These are phyloP conservation scores for Anastrepha ludens DNA, from an alignment of 1,140 invertebrate genomes.

Conservation along the genomic window DNA sequence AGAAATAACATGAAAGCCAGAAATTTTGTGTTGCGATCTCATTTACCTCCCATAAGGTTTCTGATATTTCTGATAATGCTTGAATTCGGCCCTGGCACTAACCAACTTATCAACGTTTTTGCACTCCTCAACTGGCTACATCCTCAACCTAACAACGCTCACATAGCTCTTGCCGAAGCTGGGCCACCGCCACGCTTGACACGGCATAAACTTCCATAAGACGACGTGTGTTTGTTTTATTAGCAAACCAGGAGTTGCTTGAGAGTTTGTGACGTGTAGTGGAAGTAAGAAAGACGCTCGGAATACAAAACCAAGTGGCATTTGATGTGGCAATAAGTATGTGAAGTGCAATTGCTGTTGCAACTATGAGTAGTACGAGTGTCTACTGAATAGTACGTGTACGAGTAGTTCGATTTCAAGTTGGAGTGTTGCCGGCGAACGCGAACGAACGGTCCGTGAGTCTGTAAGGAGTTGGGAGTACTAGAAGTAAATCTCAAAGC, in stretches of 20 bases:
- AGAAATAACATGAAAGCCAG: too few relatives aligned
- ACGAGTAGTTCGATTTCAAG: constrained; percentile 47
- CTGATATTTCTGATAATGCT: background rate
- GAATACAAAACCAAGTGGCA: constrained; percentile 23
- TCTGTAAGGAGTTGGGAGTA: background rate
- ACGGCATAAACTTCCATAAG: background rate
- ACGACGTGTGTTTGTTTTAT: background rate
- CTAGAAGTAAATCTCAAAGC: background rate
- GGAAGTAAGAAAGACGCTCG: constrained; percentile 7
- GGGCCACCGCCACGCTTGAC: background rate
- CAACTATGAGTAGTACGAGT: constrained; percentile 27
- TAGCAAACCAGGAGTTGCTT: background rate
- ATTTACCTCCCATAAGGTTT: background rate
- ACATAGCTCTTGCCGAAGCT: background rate
- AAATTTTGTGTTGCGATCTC: too few relatives aligned
- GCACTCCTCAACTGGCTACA: background rate
- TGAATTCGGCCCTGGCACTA: background rate
- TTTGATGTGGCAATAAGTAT: constrained; percentile 44
- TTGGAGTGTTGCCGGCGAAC: constrained; percentile 24
- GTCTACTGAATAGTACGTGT: constrained; percentile 33
- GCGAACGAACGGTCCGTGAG: background rate
- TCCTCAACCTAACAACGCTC: background rate
- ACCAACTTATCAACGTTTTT: background rate
- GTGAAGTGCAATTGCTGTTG: constrained; percentile 30
- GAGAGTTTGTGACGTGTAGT: constrained; percentile 9